phyloP scores from a whole-genome alignment of 1,140 invertebrate genomes.

The Campodea augens region DNA sequence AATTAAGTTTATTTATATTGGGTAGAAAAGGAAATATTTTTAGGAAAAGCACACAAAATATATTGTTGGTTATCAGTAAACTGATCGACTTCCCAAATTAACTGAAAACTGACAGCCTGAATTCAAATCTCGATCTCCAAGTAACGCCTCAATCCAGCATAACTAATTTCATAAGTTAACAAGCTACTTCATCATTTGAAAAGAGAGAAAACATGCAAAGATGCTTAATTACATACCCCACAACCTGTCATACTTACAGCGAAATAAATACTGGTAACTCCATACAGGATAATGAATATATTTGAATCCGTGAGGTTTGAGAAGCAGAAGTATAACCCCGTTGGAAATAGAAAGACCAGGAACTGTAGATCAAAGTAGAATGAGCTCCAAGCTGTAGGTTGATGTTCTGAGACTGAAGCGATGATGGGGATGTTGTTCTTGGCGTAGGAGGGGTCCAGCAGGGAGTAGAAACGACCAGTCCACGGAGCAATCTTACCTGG shows the following conservation, averaged over 20 bases:
- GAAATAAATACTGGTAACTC: conserved; percentile 94
- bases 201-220: too few species aligned
- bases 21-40: too few species aligned
- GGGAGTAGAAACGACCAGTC: conserved; percentile 96
- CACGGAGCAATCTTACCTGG: conserved; percentile 85
- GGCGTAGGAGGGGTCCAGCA: conserved; percentile 93
- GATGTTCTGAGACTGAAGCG: conserved; percentile 95
- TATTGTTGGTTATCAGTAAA: too few species aligned
- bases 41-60: too few species aligned
- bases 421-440: conserved; percentile 99
- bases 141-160: too few species aligned
- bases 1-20: too few species aligned
- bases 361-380: conserved; percentile 96
- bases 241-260: conserved; percentile 67
- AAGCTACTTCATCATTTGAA: too few species aligned
- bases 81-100: too few species aligned
- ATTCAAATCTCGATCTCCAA: too few species aligned
- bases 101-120: too few species aligned
- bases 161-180: too few species aligned
- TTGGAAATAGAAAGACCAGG: conserved; percentile 85
- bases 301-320: conserved; percentile 82
- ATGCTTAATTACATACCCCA: neutral
- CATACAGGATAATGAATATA: conserved; percentile 93
- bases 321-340: conserved; percentile 92
- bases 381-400: conserved; percentile 95